Conservation (phyloP, 2,113 vertebrate genomes). For the Ageneiosus marmoratus region DNA sequence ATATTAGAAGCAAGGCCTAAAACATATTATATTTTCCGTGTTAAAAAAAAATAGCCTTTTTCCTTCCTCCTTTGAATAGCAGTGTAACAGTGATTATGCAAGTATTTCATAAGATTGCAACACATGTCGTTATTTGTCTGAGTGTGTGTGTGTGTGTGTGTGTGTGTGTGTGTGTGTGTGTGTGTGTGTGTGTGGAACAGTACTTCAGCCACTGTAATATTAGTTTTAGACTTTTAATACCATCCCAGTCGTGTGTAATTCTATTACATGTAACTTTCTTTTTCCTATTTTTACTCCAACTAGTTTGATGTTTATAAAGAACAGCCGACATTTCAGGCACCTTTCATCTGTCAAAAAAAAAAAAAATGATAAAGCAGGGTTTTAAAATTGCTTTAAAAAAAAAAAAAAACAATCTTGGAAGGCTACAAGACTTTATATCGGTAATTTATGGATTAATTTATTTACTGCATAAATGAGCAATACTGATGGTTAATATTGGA, state of each 20-base stretch:
- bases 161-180: constrained; percentile 21
- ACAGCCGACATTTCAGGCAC: neutral
- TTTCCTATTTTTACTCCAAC: constrained; percentile 10
- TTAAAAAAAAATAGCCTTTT: neutral
- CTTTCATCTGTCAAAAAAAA: constrained; percentile 22
- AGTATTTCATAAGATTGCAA: constrained; percentile 41
- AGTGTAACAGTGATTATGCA: constrained; percentile 19
- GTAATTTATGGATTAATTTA: neutral
- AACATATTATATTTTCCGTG: neutral
- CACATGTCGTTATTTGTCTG: constrained; percentile 37
- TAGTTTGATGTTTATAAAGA: neutral
- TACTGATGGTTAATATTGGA: neutral
- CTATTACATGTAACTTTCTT: constrained; percentile 11
- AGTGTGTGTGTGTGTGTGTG: constrained; percentile 7
- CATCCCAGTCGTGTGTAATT: neutral
- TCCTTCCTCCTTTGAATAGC: constrained; percentile 16
- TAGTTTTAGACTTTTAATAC: constrained; percentile 35
- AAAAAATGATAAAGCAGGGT: neutral
- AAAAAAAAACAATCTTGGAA: neutral
- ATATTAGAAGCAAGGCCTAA: neutral
- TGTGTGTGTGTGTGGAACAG: constrained; percentile 31
- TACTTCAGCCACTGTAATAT: constrained; percentile 19
- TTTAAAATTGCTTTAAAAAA: neutral
- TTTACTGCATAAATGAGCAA: neutral
- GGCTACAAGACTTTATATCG: neutral